These are phyloP conservation scores for Neotoma lepida DNA, from an alignment of 2,113 vertebrate species.

Conservation along the genomic window DNA sequence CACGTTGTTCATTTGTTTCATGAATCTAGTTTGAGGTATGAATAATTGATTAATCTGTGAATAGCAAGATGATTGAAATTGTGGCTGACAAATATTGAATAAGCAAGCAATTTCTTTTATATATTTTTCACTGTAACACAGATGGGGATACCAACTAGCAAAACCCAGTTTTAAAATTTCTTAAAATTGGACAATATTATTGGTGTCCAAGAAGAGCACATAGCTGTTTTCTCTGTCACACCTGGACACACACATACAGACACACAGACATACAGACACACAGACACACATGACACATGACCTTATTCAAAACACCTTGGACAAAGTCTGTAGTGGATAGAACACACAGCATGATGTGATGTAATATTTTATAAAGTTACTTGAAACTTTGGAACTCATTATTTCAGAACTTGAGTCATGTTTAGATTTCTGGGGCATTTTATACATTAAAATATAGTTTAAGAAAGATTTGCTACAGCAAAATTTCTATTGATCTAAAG, in stretches of 20 bases:
- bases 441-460: background rate
- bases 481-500: background rate
- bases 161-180: background rate
- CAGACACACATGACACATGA: background rate
- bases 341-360: background rate
- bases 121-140: background rate
- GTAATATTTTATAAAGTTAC: background rate
- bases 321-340: background rate
- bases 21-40: background rate
- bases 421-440: background rate
- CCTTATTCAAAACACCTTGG: background rate
- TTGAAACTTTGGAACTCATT: background rate
- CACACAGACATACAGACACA: no score
- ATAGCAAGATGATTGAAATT: background rate
- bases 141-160: background rate
- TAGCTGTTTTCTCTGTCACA: accelerated
- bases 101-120: background rate
- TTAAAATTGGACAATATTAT: background rate
- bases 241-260: accelerated
- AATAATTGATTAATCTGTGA: conserved; percentile 3
- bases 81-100: background rate
- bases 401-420: background rate
- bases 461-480: background rate
- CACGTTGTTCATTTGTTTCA: background rate
- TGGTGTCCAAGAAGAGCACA: background rate